Conservation (phyloP, 1,140 invertebrate genomes). For the Lasaia peninsularis region DNA sequence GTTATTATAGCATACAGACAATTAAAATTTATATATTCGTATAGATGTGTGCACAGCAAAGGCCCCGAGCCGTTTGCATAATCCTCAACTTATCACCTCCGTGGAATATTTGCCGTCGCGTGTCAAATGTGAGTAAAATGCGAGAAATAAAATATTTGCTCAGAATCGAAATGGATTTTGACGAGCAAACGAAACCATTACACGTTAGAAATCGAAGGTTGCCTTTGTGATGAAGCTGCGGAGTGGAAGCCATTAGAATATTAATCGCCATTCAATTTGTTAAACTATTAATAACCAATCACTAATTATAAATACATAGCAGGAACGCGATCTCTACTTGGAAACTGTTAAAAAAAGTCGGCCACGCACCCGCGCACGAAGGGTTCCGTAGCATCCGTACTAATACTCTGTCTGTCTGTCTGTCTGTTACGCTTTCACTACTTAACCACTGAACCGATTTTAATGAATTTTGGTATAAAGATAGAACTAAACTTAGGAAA, state of each 20-base stretch:
- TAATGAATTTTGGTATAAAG: too few relatives aligned
- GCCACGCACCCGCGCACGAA: too few relatives aligned
- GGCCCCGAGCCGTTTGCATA: neutral
- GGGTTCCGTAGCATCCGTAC: too few relatives aligned
- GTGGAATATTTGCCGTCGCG: slow-evolving; percentile 21
- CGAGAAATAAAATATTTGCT: slow-evolving; percentile 25
- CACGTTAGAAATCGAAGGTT: slow-evolving; percentile 61
- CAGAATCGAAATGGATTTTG: slow-evolving; percentile 41
- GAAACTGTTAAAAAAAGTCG: too few relatives aligned
- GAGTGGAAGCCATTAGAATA: neutral
- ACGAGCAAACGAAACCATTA: slow-evolving; percentile 47
- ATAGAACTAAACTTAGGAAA: too few relatives aligned
- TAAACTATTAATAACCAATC: neutral
- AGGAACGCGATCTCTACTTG: too few relatives aligned
- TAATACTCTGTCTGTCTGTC: too few relatives aligned
- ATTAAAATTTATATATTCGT: too few relatives aligned
- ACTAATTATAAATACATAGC: too few relatives aligned
- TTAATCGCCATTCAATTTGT: neutral
- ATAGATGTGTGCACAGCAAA: neutral
- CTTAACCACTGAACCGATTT: too few relatives aligned
- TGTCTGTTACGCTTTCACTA: too few relatives aligned
- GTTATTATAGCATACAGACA: too few relatives aligned
- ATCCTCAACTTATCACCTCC: slow-evolving; percentile 21
- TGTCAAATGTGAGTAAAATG: slow-evolving; percentile 23
- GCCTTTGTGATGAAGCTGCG: slow-evolving; percentile 9